phyloP scores from a whole-genome alignment of 2,888 invertebrate genomes.

The Mycalesis mineus region DNA sequence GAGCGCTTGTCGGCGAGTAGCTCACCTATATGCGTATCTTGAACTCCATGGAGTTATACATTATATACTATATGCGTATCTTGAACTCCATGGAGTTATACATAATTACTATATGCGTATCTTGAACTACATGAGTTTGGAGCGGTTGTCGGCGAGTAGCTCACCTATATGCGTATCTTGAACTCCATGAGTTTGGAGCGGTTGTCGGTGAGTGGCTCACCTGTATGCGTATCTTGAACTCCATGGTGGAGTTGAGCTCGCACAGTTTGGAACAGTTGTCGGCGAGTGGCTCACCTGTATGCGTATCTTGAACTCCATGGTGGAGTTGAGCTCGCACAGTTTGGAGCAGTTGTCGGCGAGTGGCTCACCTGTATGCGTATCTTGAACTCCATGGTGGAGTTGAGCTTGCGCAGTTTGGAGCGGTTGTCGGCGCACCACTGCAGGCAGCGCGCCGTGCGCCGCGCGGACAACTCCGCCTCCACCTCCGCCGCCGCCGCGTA shows the following conservation, averaged over 20 bases:
- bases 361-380: slow-evolving; percentile 84
- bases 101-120: slow-evolving; percentile 84
- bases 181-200: background rate
- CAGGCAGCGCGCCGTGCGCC: slow-evolving; percentile 92
- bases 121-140: slow-evolving; percentile 97
- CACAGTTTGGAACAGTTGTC: no score
- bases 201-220: slow-evolving; percentile 37
- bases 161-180: slow-evolving; percentile 44
- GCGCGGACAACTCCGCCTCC: slow-evolving; percentile 88
- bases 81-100: background rate
- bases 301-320: slow-evolving; percentile 94
- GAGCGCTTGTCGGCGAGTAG: slow-evolving; percentile 91
- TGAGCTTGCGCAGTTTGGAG: slow-evolving; percentile 94
- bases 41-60: slow-evolving; percentile 22
- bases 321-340: slow-evolving; percentile 59
- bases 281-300: no score
- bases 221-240: slow-evolving; percentile 38
- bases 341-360: no score
- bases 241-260: background rate
- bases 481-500: slow-evolving; percentile 90
- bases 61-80: slow-evolving; percentile 47
- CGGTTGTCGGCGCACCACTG: slow-evolving; percentile 98
- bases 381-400: slow-evolving; percentile 97
- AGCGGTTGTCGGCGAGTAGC: slow-evolving; percentile 74
- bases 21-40: slow-evolving; percentile 45